Evolutionary conservation across 2,113 vertebrate species (phyloP).

Genomic region (Chaenogobius annularis): DNA sequence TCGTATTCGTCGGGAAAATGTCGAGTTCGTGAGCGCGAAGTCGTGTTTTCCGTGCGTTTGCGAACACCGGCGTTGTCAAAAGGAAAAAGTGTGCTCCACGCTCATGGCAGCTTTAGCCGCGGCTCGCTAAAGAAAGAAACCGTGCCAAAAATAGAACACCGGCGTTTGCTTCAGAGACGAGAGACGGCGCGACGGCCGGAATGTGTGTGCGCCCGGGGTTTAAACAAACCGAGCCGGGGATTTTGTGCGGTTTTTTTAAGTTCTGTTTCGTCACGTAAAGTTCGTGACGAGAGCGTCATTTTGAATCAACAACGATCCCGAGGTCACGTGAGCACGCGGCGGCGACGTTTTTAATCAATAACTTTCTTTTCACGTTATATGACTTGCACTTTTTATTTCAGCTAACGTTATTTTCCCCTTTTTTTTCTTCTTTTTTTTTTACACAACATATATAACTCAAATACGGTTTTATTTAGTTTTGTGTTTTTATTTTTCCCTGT

Average conservation of each 20-base stretch:
- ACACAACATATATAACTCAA: no score
- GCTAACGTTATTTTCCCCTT: no score
- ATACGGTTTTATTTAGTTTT: no score
- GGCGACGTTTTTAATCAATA: neutral
- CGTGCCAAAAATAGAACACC: neutral
- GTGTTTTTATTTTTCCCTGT: no score
- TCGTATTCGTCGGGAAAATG: neutral
- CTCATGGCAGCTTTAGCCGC: neutral
- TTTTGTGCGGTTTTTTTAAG: no score
- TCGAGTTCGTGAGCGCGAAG: conserved; percentile 2
- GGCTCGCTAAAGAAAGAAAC: neutral
- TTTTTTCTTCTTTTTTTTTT: no score
- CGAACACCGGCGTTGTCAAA: conserved; percentile 42
- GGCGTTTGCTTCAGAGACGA: neutral
- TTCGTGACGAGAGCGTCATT: neutral
- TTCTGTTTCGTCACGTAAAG: neutral
- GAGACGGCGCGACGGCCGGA: no score
- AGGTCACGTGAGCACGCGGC: neutral
- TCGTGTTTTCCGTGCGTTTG: conserved; percentile 7
- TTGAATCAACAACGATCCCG: neutral
- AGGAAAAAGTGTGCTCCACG: neutral
- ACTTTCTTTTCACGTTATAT: neutral
- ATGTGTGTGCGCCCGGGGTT: no score
- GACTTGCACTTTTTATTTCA: no score
- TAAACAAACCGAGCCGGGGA: neutral